Conservation (phyloP, 1,140 invertebrate species). For the Achatina immaculata region DNA sequence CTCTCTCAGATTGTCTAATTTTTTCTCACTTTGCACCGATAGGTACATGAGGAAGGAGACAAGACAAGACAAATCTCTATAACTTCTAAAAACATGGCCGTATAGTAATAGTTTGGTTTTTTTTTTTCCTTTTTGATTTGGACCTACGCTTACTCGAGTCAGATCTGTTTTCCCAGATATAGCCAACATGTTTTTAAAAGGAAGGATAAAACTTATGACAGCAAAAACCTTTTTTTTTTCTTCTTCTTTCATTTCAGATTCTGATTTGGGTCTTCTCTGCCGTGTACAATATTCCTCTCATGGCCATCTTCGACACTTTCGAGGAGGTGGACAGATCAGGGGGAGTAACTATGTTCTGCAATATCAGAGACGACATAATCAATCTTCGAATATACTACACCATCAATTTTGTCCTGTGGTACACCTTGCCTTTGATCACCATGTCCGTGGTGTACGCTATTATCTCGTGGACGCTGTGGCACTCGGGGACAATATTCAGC, state of each 20-base stretch:
- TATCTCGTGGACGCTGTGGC: slow-evolving; percentile 77
- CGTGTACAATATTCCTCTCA: slow-evolving; percentile 55
- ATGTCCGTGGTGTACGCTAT: slow-evolving; percentile 88
- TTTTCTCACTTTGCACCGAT: too few relatives aligned
- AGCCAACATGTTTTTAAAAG: too few relatives aligned
- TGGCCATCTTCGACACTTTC: slow-evolving; percentile 54
- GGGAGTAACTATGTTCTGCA: slow-evolving; percentile 40
- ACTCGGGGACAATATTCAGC: slow-evolving; percentile 10
- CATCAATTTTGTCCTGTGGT: slow-evolving; percentile 73
- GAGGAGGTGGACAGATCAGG: slow-evolving; percentile 21
- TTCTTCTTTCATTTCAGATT: slow-evolving; percentile 36
- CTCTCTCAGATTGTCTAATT: too few relatives aligned
- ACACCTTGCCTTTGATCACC: slow-evolving; percentile 83
- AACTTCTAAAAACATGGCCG: too few relatives aligned
- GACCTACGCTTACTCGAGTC: too few relatives aligned
- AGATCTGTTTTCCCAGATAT: too few relatives aligned
- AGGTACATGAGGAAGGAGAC: too few relatives aligned
- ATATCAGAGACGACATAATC: slow-evolving; percentile 39
- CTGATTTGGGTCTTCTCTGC: slow-evolving; percentile 56
- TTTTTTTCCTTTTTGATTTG: too few relatives aligned
- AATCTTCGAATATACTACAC: slow-evolving; percentile 48
- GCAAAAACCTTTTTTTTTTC: too few relatives aligned
- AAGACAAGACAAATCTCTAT: too few relatives aligned
- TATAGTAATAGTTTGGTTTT: too few relatives aligned
- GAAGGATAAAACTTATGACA: too few relatives aligned